Evolutionary conservation across 2,113 vertebrate genomes (phyloP).

Genomic region (zebrafish (Danio rerio)): GRCz12tu NC_133198.1:2131001-2131500

Average conservation of each 20-base stretch:
- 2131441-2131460: not conserved
- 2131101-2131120: conserved; percentile 6
- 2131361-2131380: not conserved
- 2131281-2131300: conserved; percentile 23
- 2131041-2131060: too few species aligned
- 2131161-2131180: not conserved
- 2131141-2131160: conserved; percentile 11
- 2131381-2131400: conserved; percentile 23
- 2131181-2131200: conserved; percentile 19
- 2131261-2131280: conserved; percentile 25
- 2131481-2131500: conserved; percentile 3
- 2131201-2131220: not conserved
- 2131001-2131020: too few species aligned
- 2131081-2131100: not conserved
- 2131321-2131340: conserved; percentile 22
- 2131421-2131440: conserved; percentile 21
- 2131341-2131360: not conserved
- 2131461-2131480: conserved; percentile 19
- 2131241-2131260: conserved; percentile 7
- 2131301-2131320: conserved; percentile 38
- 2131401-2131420: not conserved
- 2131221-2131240: not conserved
- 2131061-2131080: not conserved
- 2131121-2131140: not conserved
- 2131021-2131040: too few species aligned